A percentile compares a stretch with the other conserved stretches of the same genome.
Conservation (phyloP, 2,797 vertebrate genomes). For the Takifugu ocellatus region DNA sequence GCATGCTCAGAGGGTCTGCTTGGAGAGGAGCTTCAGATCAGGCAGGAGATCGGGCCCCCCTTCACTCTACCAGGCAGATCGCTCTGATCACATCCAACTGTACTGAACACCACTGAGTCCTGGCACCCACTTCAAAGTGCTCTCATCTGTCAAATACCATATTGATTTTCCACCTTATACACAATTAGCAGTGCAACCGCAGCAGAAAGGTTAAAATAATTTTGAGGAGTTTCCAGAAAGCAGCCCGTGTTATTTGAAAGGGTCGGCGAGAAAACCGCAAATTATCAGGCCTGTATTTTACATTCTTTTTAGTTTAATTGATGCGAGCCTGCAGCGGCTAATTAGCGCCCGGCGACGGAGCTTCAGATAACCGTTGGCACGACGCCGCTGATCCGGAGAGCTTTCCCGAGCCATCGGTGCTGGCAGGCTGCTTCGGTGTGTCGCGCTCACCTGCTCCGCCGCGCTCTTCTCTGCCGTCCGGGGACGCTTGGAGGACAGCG, state of each 20-base stretch:
- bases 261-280: conserved; percentile 37
- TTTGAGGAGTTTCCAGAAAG: conserved; percentile 51
- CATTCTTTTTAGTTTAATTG: conserved; percentile 48
- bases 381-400: conserved; percentile 48
- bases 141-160: conserved; percentile 79
- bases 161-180: conserved; percentile 80
- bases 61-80: conserved; percentile 52
- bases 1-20: conserved; percentile 28
- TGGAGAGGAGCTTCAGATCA: conserved; percentile 46
- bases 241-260: conserved; percentile 57
- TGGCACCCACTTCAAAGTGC: conserved; percentile 77
- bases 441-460: conserved; percentile 86
- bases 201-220: conserved; percentile 68
- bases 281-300: conserved; percentile 50
- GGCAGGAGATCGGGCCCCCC: conserved; percentile 30
- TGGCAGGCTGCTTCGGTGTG: conserved; percentile 8
- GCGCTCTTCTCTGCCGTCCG: conserved; percentile 88
- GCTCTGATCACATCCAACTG: conserved; percentile 67
- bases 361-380: conserved; percentile 45
- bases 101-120: conserved; percentile 58
- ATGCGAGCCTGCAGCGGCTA: conserved; percentile 50
- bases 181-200: conserved; percentile 74
- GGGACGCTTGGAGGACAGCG: conserved; percentile 87
- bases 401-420: conserved; percentile 32
- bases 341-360: conserved; percentile 56